These are phyloP conservation scores for Leucoma salicis DNA, from an alignment of 2,888 invertebrate genomes.

Conservation along the genomic window DNA sequence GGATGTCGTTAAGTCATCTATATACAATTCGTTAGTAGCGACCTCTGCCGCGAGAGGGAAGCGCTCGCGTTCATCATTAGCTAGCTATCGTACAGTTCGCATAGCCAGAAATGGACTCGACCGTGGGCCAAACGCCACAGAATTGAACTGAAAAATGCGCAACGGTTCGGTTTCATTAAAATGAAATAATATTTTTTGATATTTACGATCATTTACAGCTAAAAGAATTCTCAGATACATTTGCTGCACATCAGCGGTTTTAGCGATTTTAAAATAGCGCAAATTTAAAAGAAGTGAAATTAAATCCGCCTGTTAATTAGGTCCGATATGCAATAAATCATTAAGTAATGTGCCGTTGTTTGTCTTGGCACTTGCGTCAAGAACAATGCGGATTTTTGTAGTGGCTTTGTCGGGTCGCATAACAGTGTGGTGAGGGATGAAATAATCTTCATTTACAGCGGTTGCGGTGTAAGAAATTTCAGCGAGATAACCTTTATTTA, in stretches of 20 bases:
- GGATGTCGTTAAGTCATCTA: not conserved
- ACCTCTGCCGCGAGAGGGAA: not conserved
- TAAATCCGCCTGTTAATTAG: slow-evolving; percentile 7
- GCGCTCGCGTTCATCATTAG: not conserved
- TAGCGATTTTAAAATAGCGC: slow-evolving; percentile 2
- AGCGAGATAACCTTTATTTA: not conserved
- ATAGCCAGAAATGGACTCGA: not conserved
- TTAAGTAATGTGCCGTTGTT: not conserved
- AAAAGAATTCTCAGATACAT: slow-evolving; percentile 3
- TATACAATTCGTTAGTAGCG: not conserved
- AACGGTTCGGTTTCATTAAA: not conserved
- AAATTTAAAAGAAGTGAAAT: slow-evolving; percentile 5
- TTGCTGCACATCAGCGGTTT: slow-evolving; percentile 3
- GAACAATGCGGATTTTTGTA: slow-evolving; percentile 1
- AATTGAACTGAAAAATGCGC: not conserved
- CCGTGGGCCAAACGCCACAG: not conserved
- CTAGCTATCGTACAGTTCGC: not conserved
- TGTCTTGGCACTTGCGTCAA: not conserved
- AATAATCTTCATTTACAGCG: slow-evolving; percentile 1
- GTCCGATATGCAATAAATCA: slow-evolving; percentile 4
- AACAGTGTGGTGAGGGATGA: slow-evolving; percentile 2
- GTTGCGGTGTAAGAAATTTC: not conserved
- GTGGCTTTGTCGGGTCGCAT: not conserved
- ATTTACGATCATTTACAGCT: not conserved
- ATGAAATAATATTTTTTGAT: slow-evolving; percentile 2